Base-by-base conservation (phyloP, 2,113 vertebrate genomes). In the Piaya cayana region DNA sequence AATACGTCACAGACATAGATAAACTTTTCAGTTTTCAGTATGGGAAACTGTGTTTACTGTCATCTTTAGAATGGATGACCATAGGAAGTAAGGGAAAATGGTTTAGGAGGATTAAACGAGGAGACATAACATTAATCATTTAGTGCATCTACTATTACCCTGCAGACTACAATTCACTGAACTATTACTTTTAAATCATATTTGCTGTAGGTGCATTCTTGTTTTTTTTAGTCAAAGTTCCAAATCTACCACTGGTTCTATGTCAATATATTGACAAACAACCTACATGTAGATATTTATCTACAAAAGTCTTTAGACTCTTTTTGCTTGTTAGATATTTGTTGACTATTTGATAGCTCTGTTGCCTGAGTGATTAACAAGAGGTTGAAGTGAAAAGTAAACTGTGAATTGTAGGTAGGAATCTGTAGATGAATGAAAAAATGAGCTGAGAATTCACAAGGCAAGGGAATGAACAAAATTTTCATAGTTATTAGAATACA, bases 321-420 rank as follows among this genome's bases (percentile, higher is more conserved):
- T 52, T 32, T 79, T 56, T 75, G 10, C 5, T 32, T 39, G 14
- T 32, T 77, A 69, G 3, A 17, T 70, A 77, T 69, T 80, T 85
- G 23, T 36, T 86, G 47, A 42, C 30, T 88, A 78, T 53, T 80
- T 90, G 37, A 9, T n/a, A 63, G 14, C n/a, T 88, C 29, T 59
- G 6, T 64, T 86, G 74, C 64, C 16, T 70, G 68, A 86, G 32
- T 81, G 43, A 71, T 64, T 90, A 92, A 55, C 43, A 85, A 45
- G 39, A 82, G 29, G 86, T n/a, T 88, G 36, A 92, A 88, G 37
- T 90, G 72, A 90, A 86, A 92, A 91, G 16, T 62, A 85, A 87
- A 81, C 60, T 71, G 32, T 65, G 45, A 93, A 8, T 77, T 93
- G 20, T 27, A 71, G 52, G 47, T 82, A 89, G n/a, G 21, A 84